phyloP scores from a whole-genome alignment of 2,113 vertebrate genomes.

The Syngnathus typhle region DNA sequence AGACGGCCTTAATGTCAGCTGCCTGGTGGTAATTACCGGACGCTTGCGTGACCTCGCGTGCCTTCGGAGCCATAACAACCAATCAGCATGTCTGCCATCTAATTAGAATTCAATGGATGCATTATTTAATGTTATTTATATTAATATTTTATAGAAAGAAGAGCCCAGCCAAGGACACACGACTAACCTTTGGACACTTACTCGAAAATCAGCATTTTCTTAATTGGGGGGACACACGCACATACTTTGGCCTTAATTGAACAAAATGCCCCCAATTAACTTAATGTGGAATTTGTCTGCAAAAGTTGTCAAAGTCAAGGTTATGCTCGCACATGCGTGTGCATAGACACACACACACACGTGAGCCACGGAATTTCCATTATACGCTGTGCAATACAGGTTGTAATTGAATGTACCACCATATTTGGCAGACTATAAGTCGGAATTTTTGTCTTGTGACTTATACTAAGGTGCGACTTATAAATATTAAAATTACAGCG shows the following conservation, averaged over 20 bases:
- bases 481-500: too few relatives aligned
- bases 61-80: not conserved
- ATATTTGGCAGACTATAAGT: too few relatives aligned
- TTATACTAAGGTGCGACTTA: not conserved
- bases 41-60: not conserved
- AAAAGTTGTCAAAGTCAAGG: conserved; percentile 1
- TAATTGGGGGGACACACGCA: not conserved
- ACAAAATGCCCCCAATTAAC: conserved; percentile 8
- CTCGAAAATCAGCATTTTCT: not conserved
- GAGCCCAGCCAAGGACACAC: not conserved
- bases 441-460: too few relatives aligned
- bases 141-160: not conserved
- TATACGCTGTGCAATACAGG: not conserved
- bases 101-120: not conserved
- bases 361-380: not conserved
- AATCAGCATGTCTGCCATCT: not conserved
- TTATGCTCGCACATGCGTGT: not conserved
- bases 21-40: not conserved
- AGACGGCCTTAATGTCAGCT: not conserved
- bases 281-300: not conserved
- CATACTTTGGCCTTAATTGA: conserved; percentile 5
- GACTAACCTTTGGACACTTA: not conserved
- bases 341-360: not conserved
- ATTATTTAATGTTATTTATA: conserved; percentile 1
- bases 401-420: not conserved